Percentiles rank a stretch among this genome's conserved stretches.
These are phyloP conservation scores for Tychaedon coryphoeus DNA, from an alignment of 2,113 vertebrate species.

Conservation along the genomic window DNA sequence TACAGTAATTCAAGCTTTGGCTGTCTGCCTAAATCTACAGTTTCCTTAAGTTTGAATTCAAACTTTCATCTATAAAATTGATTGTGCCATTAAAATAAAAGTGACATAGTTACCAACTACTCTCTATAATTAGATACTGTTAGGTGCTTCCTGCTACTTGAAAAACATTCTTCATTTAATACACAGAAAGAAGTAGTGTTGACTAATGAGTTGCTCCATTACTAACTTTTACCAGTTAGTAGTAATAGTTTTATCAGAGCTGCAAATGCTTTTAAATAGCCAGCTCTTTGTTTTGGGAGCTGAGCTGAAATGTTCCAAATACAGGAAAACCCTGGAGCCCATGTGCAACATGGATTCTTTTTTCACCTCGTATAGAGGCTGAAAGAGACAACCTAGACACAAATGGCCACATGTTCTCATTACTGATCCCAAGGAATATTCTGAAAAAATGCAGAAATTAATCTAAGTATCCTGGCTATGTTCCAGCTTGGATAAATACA, in stretches of 20 bases:
- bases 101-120: conserved; percentile 49
- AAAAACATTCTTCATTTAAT: conserved; percentile 67
- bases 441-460: conserved; percentile 26
- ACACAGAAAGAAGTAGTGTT: conserved; percentile 53
- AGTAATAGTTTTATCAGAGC: conserved; percentile 61
- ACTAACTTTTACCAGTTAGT: conserved; percentile 62
- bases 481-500: neutral
- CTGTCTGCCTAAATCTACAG: conserved; percentile 53
- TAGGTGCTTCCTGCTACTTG: conserved; percentile 64
- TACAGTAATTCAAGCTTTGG: conserved; percentile 57
- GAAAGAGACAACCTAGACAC: conserved; percentile 34
- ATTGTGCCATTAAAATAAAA: conserved; percentile 68
- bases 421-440: conserved; percentile 10
- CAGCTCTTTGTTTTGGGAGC: conserved; percentile 48
- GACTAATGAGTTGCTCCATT: conserved; percentile 64
- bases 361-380: neutral
- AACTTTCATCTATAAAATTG: conserved; percentile 71
- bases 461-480: neutral
- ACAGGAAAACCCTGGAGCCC: neutral
- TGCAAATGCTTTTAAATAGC: conserved; percentile 58
- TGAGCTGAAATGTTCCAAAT: neutral
- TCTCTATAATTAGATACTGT: conserved; percentile 69
- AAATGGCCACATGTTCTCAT: conserved; percentile 15
- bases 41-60: conserved; percentile 68
- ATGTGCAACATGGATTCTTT: neutral